Base-by-base conservation (phyloP, 2,888 invertebrate genomes). In the Phortica okadai region DNA sequence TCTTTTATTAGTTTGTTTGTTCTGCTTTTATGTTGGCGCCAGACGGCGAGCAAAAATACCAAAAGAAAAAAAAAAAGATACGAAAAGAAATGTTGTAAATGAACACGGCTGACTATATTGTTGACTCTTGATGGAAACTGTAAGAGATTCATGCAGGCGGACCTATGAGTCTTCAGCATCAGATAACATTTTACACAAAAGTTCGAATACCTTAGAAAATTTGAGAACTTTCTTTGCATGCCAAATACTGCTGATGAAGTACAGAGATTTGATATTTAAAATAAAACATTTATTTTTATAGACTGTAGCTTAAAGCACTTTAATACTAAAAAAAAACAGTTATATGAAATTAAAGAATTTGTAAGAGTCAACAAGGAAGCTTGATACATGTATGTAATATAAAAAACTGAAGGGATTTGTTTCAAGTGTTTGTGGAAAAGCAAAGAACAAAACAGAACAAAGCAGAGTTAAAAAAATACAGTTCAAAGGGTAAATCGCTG, bases 141-240 rank as follows among this genome's bases (percentile, higher is more conserved):
- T 6, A 50, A 11, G 50, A 6, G 8, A 50, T 50, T 50, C 50
- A 50, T 50, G 50, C 21, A 21, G 2, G 50, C 8, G 14, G 14
- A 50, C 8, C 50, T 50, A 50, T 50, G 4, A 33, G 50, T 2
- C 6, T 50, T 50, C 4, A 14, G 41, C 66, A 33, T 66, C 54
- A 72, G 21, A 41, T 5, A 54, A 54, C 54, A 16, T 72, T 72
- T 56, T 25, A 3, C 11, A n/a, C 44, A 69, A 50, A 50, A n/a
- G 33, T 66, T 33, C 41, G 66, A 14, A 33, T n/a, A 66, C 42
- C 25, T n/a, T 6, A 62, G 25, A 79, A 73, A 78, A 76, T 79
- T 81, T 79, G 79, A 67, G 81, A 79, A 78, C 21, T 79, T 74
- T 66, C 33, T 33, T 33, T 33, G 33, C 21, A 21, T 21, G 21